Conservation (phyloP, 2,888 invertebrate species). For the Lochmaea capreae region DNA sequence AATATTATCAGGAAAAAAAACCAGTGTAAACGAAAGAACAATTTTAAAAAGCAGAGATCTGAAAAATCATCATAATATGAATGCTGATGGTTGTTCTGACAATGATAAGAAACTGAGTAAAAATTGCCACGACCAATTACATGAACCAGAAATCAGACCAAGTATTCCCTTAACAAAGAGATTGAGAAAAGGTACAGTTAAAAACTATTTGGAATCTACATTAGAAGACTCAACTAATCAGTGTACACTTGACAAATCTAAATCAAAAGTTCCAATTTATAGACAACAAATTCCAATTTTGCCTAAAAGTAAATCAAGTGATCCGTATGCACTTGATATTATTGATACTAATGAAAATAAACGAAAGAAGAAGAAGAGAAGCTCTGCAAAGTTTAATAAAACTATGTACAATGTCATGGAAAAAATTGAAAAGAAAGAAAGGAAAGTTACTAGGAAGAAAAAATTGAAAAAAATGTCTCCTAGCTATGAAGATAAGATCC, state of each 20-base stretch:
- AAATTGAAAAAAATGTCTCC: conserved; percentile 1
- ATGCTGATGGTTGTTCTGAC: too few species aligned
- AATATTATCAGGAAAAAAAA: background rate
- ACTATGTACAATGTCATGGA: conserved; percentile 29
- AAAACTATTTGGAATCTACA: conserved; percentile 29
- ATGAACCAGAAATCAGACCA: background rate
- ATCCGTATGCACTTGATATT: conserved; percentile 40
- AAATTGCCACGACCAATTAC: too few species aligned
- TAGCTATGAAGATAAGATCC: conserved; percentile 29
- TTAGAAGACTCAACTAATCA: conserved; percentile 20
- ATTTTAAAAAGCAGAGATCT: background rate
- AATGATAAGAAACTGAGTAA: background rate
- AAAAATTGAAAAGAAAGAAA: conserved; percentile 32
- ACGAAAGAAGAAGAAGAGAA: conserved; percentile 21
- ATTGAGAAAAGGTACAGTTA: conserved; percentile 22
- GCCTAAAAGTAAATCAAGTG: conserved; percentile 19
- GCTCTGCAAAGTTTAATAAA: conserved; percentile 29
- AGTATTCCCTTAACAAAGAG: conserved; percentile 21
- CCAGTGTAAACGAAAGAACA: background rate
- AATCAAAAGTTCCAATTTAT: conserved; percentile 40
- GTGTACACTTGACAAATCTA: background rate
- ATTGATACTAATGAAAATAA: conserved; percentile 24
- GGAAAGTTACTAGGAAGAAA: conserved; percentile 27
- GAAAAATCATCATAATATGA: background rate
- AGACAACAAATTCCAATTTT: conserved; percentile 19